Base-by-base conservation (phyloP, 2,888 invertebrate genomes). In the Muschampia staudingeri region DNA sequence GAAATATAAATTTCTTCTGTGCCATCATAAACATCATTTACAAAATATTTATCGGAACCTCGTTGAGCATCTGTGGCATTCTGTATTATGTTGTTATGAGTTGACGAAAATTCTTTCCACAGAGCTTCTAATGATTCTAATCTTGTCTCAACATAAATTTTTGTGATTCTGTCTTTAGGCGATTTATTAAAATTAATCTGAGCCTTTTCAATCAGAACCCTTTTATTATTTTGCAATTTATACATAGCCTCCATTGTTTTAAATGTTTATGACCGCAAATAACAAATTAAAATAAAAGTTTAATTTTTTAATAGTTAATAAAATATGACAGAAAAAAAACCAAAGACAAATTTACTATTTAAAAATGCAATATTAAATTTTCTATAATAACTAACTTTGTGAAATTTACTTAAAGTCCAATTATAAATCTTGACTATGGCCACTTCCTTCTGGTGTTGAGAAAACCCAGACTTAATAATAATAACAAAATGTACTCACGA, bases 221-320 rank as follows among this genome's bases (percentile, higher is more conserved):
- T 56, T 56, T 56, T 56, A 19, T 56, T 56, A 19, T 56, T 56
- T 56, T 56, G 56, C 11, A 56, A 56, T 56, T 56, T 56, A 19
- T 56, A 56, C 19, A 56, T 11, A 56, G 56, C 8, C 56, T 56
- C 56, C 56, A 56, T 56, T 11, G n/a, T 56, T 56, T 9, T 56
- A 56, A 11, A 56, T 19, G 7, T n/a, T 52, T 52, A 52, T 52
- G 52, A 52, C n/a, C 1, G 8, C 52, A n/a, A 44, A 12, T 44
- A 4, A 44, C 44, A 44, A 52, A 52, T 52, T 52, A n/a, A n/a
- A n/a, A n/a, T 52, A n/a, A 52, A 19, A 56, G 0, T 9, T 19
- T 56, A 56, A 2, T 56, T 19, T 9, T 56, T 56, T n/a, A n/a
- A n/a, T n/a, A n/a, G n/a, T n/a, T n/a, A n/a, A 52, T 4, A 2